Percentiles rank a stretch among this genome's conserved stretches.
These are phyloP conservation scores for Cyprinodon diabolis DNA, from an alignment of 2,797 vertebrate genomes.

Conservation along the genomic window DNA sequence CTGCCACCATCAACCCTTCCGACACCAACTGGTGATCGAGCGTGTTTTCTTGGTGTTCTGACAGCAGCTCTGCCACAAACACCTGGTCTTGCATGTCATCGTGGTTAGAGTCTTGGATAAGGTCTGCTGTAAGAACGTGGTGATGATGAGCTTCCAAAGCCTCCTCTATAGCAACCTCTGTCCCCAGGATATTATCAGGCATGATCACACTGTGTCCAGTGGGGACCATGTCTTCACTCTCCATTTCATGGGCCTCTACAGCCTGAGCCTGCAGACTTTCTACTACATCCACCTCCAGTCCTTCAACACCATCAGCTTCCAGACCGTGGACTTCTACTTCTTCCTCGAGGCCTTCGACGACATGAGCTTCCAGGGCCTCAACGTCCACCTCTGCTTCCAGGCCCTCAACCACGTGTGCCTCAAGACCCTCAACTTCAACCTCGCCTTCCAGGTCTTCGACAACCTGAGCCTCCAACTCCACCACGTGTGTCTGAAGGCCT, in stretches of 20 bases:
- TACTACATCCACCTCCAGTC: conserved; percentile 76
- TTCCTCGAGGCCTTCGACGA: conserved; percentile 77
- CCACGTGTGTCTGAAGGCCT: conserved; percentile 72
- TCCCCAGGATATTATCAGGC: conserved; percentile 91
- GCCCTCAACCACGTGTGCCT: conserved; percentile 74
- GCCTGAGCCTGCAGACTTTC: conserved; percentile 74
- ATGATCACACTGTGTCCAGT: conserved; percentile 92
- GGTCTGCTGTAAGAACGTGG: conserved; percentile 90
- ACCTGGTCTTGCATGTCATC: conserved; percentile 90
- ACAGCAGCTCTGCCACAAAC: conserved; percentile 95
- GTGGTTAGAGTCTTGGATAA: conserved; percentile 86
- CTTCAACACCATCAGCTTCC: conserved; percentile 74
- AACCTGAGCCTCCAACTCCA: conserved; percentile 76
- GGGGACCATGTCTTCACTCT: conserved; percentile 88
- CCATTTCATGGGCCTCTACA: conserved; percentile 94
- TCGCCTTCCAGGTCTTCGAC: conserved; percentile 73
- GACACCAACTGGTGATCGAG: conserved; percentile 95
- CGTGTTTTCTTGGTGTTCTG: conserved; percentile 87
- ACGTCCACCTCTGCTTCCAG: conserved; percentile 76
- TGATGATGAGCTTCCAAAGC: conserved; percentile 86
- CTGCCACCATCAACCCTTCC: conserved; percentile 92
- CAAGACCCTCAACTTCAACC: conserved; percentile 75
- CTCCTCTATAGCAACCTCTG: conserved; percentile 94
- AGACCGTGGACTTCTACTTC: conserved; percentile 76
- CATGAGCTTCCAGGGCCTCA: conserved; percentile 74